A percentile compares a stretch with the other conserved stretches of the same genome.
phyloP scores from a whole-genome alignment of 2,113 vertebrate species.

The Cryptomyrus ogoouensis region DNA sequence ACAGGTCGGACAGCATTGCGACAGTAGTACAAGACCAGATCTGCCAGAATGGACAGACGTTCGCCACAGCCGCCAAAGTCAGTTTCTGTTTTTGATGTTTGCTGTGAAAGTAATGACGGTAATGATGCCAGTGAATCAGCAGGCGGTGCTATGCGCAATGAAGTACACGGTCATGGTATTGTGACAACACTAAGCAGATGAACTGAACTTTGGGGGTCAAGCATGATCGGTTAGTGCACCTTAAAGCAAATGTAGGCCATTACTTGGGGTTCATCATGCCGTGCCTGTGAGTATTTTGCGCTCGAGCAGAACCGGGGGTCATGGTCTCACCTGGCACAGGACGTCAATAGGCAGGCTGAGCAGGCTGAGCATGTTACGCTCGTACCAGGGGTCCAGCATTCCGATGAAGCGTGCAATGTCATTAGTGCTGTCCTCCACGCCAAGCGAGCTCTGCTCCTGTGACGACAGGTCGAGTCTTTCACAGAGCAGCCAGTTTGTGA shows the following conservation, averaged over 20 bases:
- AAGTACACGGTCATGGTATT: neutral
- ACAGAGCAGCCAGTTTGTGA: neutral
- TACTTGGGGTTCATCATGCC: neutral
- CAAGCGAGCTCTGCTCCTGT: conserved; percentile 39
- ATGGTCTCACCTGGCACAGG: conserved; percentile 75
- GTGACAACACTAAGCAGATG: neutral
- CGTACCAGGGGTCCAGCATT: conserved; percentile 95
- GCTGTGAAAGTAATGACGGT: conserved; percentile 32
- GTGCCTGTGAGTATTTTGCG: neutral
- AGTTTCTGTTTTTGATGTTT: conserved; percentile 73
- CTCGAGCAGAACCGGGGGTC: neutral
- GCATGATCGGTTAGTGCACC: neutral
- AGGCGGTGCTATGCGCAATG: neutral
- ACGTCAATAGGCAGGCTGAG: conserved; percentile 77
- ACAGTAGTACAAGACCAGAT: conserved; percentile 93
- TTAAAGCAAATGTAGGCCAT: neutral
- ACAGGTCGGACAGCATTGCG: conserved; percentile 71
- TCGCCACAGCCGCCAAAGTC: conserved; percentile 50
- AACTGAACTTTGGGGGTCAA: neutral
- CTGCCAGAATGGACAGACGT: conserved; percentile 81
- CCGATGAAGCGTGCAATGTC: conserved; percentile 87
- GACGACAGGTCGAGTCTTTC: neutral
- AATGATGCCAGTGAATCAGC: neutral
- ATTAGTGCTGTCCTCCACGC: conserved; percentile 73
- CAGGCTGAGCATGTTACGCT: conserved; percentile 82